A percentile compares a stretch with the other conserved stretches of the same genome.
These are phyloP conservation scores for Helicorthomorpha holstii DNA, from an alignment of 1,140 invertebrate species.

Conservation along the genomic window DNA sequence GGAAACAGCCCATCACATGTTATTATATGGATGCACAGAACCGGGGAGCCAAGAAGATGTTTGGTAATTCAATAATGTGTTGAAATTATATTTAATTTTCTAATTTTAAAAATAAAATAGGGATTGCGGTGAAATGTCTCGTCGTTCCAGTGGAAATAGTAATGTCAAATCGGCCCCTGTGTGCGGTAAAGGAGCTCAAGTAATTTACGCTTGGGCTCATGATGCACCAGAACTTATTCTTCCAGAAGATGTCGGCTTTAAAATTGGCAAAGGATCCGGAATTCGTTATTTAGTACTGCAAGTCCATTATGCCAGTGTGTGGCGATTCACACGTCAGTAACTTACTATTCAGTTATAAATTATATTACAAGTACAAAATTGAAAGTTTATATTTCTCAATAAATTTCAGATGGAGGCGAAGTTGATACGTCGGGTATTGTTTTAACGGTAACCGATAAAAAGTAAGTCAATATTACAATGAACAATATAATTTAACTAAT, in stretches of 20 bases:
- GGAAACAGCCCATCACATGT: conserved; percentile 85
- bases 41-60: conserved; percentile 59
- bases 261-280: conserved; percentile 29
- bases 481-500: conserved; percentile 1
- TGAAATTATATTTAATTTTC: conserved; percentile 6
- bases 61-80: conserved; percentile 40
- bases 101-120: conserved; percentile 22
- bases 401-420: conserved; percentile 40
- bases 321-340: conserved; percentile 48
- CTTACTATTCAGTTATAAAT: neutral
- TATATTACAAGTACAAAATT: conserved; percentile 1
- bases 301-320: conserved; percentile 73
- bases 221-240: conserved; percentile 73
- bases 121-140: conserved; percentile 85
- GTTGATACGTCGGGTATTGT: conserved; percentile 61
- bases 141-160: conserved; percentile 15
- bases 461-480: too few relatives aligned
- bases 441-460: conserved; percentile 52
- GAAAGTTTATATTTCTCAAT: conserved; percentile 4
- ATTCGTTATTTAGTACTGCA: conserved; percentile 51
- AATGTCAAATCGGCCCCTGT: conserved; percentile 40
- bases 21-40: conserved; percentile 77
- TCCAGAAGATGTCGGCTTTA: conserved; percentile 50
- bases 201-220: conserved; percentile 93
- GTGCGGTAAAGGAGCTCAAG: conserved; percentile 52